Percentiles rank a stretch among this genome's conserved stretches.
phyloP scores from a whole-genome alignment of 2,888 invertebrate genomes.

The Catotricha subobsoleta region DNA sequence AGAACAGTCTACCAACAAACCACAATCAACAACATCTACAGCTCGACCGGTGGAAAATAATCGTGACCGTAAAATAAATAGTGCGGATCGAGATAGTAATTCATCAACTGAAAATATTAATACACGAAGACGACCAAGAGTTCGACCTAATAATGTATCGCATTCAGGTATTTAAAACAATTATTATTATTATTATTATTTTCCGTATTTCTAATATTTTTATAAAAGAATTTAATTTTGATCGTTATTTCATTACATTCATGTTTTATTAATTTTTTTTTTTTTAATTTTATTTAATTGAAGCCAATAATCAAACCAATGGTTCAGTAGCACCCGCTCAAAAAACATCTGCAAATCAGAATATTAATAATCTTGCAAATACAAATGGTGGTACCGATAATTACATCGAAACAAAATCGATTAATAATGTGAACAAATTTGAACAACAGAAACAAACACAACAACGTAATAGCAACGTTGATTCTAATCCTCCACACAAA shows the following conservation, averaged over 20 bases:
- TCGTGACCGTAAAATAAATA: conserved; percentile 1
- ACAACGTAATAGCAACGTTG: not conserved
- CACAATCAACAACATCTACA: not conserved
- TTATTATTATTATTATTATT: no score
- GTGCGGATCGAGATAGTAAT: conserved; percentile 21
- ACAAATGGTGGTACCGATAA: not conserved
- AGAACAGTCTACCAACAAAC: not conserved
- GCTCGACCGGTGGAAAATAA: not conserved
- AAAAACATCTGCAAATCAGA: not conserved
- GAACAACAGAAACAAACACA: conserved; percentile 2
- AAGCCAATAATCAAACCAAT: not conserved
- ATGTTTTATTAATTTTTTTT: not conserved
- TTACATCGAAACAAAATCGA: not conserved
- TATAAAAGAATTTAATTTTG: not conserved
- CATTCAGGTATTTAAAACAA: no score
- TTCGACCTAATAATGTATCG: conserved; percentile 10
- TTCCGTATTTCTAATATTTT: not conserved
- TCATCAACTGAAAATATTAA: conserved; percentile 29
- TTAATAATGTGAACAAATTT: not conserved
- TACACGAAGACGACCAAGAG: conserved; percentile 22
- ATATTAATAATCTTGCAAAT: not conserved
- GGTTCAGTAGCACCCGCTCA: not conserved
- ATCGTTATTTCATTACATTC: not conserved
- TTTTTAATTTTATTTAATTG: not conserved
- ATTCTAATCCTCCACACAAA: conserved; percentile 1